Percentiles rank a stretch among this genome's conserved stretches.
Evolutionary conservation across 1,140 invertebrate species (phyloP).

Genomic region (Plectus sambesii): DNA sequence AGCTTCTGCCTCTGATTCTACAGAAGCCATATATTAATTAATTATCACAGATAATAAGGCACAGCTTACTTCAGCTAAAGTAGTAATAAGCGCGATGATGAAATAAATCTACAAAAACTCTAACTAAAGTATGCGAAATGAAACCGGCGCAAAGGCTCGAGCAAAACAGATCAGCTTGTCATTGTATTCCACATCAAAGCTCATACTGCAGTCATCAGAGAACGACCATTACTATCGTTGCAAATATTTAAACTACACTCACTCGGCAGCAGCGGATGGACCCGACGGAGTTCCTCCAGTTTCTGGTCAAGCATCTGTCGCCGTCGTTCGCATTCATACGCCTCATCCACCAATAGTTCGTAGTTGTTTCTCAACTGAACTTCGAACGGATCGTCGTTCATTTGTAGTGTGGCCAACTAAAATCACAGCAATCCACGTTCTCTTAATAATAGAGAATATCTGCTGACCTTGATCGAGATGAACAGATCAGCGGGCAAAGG

Average conservation of each 20-base stretch:
- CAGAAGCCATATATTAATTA: too few relatives aligned
- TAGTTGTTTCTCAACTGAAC: constrained; percentile 89
- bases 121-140: too few relatives aligned
- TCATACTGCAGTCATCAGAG: too few relatives aligned
- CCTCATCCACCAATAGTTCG: constrained; percentile 87
- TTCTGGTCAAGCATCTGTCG: constrained; percentile 75
- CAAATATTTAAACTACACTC: constrained; percentile 43
- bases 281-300: constrained; percentile 65
- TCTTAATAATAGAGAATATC: not conserved
- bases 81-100: too few relatives aligned
- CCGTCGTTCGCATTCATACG: constrained; percentile 83
- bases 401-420: constrained; percentile 65
- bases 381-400: constrained; percentile 95
- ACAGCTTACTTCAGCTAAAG: too few relatives aligned
- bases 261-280: constrained; percentile 68
- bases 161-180: too few relatives aligned
- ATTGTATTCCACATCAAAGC: too few relatives aligned
- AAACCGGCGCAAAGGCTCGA: too few relatives aligned
- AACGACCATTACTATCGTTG: too few relatives aligned
- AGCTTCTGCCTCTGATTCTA: too few relatives aligned
- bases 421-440: constrained; percentile 20
- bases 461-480: constrained; percentile 61
- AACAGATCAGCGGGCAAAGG: constrained; percentile 71
- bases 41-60: too few relatives aligned
- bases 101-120: too few relatives aligned